Evolutionary conservation across 2,797 vertebrate species (phyloP).

Genomic region (Hylomyscus alleni): DNA sequence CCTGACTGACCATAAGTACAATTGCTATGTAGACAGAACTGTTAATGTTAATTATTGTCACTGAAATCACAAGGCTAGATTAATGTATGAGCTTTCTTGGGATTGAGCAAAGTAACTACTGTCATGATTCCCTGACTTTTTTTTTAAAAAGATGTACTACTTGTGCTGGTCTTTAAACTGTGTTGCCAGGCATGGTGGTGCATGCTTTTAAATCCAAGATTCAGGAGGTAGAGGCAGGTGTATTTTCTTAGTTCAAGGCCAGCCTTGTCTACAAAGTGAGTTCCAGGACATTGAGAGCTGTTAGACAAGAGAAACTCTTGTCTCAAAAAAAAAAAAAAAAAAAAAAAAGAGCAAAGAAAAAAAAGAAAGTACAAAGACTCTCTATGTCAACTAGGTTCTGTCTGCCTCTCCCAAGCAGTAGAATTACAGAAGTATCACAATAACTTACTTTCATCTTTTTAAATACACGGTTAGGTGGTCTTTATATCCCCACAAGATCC

Average conservation of each 20-base stretch:
- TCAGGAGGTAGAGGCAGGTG: no score
- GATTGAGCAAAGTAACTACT: slow-evolving; percentile 2
- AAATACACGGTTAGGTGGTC: neutral
- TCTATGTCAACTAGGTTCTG: neutral
- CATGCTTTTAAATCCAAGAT: neutral
- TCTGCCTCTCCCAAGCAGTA: neutral
- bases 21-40: neutral
- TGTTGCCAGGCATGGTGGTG: neutral
- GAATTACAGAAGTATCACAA: neutral
- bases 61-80: slow-evolving; percentile 28
- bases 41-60: neutral
- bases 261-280: no score
- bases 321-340: no score
- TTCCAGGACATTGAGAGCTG: no score
- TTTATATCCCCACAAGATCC: no score
- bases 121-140: neutral
- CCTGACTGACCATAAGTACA: neutral
- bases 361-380: neutral
- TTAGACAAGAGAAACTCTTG: no score
- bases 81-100: slow-evolving; percentile 17
- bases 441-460: slow-evolving; percentile 23
- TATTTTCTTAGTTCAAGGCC: no score
- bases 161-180: neutral
- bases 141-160: neutral
- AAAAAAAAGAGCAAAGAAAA: no score